Base-by-base conservation (phyloP, 2,113 vertebrate genomes). In the Corydoras maculifer region DNA sequence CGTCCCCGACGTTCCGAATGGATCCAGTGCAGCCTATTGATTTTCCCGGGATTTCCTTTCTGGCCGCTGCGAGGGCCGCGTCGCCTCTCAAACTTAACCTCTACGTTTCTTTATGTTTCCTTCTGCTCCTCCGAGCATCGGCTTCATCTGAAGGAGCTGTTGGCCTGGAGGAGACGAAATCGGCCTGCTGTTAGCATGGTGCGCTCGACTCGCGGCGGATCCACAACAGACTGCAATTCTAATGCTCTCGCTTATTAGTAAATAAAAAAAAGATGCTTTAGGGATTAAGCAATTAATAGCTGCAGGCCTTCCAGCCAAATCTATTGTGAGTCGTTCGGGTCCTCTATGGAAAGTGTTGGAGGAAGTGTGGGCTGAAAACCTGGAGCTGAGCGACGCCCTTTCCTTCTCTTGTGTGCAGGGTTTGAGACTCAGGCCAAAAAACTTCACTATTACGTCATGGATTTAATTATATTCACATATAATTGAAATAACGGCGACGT, bases 21-120 rank as follows among this genome's bases (percentile, higher is more conserved):
- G 83, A 85, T 85, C 84, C 81, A 83, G 87, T 86, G 84, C 35
- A 0, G 35, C 77, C 79, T 83, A 89, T 84, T 83, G 87, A 83
- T 80, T 87, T 84, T 86, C 81, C 75, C n/a, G 84, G 84, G 78
- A 84, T 79, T 82, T 71, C 9, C 15, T 74, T 11, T 53, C 80
- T 73, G 81, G 65, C 60, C 48, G 85, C 75, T 82, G 77, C 78
- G 76, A 61, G 73, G 59, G 55, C 76, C 80, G 76, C 62, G 78
- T 85, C 4, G 0, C 65, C 85, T 85, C 82, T 86, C 68, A 79
- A 86, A 77, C 83, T 32, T 68, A 57, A 74, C 73, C 49, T 25
- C 18, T 25, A 25, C 18, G 18, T 25, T 13, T 50, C 50, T 35
- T 50, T 69, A 32, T 58, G 43, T 35, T n/a, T 14, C 10, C 2